Evolutionary conservation across 2,113 vertebrate genomes (phyloP).

Genomic region (Panthera tigris): DNA sequence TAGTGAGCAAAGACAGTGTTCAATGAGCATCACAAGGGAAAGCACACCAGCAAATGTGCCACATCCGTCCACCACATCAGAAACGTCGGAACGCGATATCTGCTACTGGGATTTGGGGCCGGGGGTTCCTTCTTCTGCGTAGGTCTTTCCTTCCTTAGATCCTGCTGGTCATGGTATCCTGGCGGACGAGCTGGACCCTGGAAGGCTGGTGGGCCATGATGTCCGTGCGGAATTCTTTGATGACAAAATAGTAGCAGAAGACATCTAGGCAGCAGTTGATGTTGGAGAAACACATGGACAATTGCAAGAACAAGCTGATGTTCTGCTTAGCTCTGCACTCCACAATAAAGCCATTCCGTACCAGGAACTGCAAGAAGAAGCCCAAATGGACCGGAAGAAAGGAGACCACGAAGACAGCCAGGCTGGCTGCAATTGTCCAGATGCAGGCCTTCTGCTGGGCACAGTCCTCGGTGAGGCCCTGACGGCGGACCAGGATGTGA

Average conservation of each 20-base stretch:
- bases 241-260: conserved; percentile 93
- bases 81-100: background rate
- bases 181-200: background rate
- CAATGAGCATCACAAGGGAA: background rate
- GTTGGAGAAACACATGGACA: conserved; percentile 90
- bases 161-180: background rate
- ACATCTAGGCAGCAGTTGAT: conserved; percentile 94
- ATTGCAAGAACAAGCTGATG: conserved; percentile 92
- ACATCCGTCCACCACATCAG: background rate
- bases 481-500: conserved; percentile 75
- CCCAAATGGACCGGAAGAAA: conserved; percentile 92
- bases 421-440: conserved; percentile 88
- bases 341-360: conserved; percentile 84
- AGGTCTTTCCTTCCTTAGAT: background rate
- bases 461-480: background rate
- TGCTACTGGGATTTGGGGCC: background rate
- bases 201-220: background rate
- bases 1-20: background rate
- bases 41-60: accelerated
- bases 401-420: conserved; percentile 91
- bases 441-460: conserved; percentile 77
- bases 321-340: conserved; percentile 79
- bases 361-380: conserved; percentile 92
- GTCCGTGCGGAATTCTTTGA: conserved; percentile 84
- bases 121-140: background rate